Evolutionary conservation across 2,888 invertebrate genomes (phyloP).

Genomic region (Stenoptilia bipunctidactyla): DNA sequence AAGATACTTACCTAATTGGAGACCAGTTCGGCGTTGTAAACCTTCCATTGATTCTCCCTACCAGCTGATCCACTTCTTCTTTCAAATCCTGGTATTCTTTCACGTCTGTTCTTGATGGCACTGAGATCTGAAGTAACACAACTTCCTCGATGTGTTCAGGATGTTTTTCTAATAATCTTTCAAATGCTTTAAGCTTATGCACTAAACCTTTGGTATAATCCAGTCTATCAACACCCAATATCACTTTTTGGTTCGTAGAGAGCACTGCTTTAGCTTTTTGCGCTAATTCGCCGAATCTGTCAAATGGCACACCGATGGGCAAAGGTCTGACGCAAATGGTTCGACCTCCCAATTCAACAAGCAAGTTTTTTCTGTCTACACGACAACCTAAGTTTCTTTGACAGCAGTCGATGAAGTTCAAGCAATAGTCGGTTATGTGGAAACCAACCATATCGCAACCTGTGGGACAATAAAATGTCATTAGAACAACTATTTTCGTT

Average conservation of each 20-base stretch:
- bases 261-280: constrained; percentile 77
- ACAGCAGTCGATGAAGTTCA: constrained; percentile 93
- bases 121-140: constrained; percentile 85
- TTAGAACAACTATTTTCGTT: background rate
- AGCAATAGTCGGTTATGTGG: constrained; percentile 90
- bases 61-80: constrained; percentile 90
- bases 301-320: constrained; percentile 91
- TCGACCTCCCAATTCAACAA: constrained; percentile 89
- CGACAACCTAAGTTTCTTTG: constrained; percentile 88
- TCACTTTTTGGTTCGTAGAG: constrained; percentile 82
- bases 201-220: constrained; percentile 94
- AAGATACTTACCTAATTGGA: constrained; percentile 74
- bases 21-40: constrained; percentile 95
- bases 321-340: constrained; percentile 86
- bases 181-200: constrained; percentile 84
- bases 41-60: constrained; percentile 88
- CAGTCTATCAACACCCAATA: constrained; percentile 88
- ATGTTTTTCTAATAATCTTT: constrained; percentile 82
- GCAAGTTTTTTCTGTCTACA: constrained; percentile 87
- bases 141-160: constrained; percentile 90
- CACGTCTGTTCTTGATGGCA: constrained; percentile 91
- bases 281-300: constrained; percentile 85
- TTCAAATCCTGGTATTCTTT: constrained; percentile 92
- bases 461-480: constrained; percentile 25
- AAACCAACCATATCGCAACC: constrained; percentile 95